Evolutionary conservation across 2,113 vertebrate species (phyloP).

Genomic region (Bucco capensis): DNA sequence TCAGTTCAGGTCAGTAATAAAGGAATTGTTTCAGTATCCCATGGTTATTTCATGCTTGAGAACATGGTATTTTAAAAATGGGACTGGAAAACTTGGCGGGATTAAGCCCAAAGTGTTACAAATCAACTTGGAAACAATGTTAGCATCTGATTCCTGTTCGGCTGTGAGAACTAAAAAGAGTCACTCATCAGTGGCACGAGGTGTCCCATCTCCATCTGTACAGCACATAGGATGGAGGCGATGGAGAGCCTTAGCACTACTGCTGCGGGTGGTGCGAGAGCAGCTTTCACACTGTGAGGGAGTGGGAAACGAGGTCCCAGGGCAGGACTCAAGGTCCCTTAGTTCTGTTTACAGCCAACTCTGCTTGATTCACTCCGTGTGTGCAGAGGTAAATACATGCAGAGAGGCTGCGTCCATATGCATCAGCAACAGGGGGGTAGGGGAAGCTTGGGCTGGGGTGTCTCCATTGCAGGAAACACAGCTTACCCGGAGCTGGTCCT

Average conservation of each 20-base stretch:
- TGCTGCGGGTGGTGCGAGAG: rapidly evolving
- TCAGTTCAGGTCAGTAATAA: neutral
- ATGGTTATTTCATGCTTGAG: rapidly evolving
- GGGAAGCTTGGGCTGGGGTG: no score
- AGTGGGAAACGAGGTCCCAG: neutral
- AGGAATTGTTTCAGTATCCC: neutral
- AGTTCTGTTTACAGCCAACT: neutral
- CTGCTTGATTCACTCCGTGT: rapidly evolving
- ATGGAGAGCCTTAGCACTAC: neutral
- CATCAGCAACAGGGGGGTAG: neutral
- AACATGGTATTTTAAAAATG: rapidly evolving
- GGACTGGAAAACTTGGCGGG: rapidly evolving
- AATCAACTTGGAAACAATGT: neutral
- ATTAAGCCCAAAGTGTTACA: rapidly evolving
- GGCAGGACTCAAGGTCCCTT: neutral
- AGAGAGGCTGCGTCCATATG: rapidly evolving
- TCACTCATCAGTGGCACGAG: rapidly evolving
- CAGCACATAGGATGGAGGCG: rapidly evolving
- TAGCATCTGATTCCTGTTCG: neutral
- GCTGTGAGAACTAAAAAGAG: neutral
- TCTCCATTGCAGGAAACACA: rapidly evolving
- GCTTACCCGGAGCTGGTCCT: neutral
- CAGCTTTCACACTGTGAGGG: rapidly evolving
- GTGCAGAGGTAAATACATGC: rapidly evolving
- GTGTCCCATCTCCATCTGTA: neutral